Evolutionary conservation across 2,113 vertebrate genomes (phyloP), one percentile per base, ranked within the genome.

Genomic region (Alethe diademata): DNA sequence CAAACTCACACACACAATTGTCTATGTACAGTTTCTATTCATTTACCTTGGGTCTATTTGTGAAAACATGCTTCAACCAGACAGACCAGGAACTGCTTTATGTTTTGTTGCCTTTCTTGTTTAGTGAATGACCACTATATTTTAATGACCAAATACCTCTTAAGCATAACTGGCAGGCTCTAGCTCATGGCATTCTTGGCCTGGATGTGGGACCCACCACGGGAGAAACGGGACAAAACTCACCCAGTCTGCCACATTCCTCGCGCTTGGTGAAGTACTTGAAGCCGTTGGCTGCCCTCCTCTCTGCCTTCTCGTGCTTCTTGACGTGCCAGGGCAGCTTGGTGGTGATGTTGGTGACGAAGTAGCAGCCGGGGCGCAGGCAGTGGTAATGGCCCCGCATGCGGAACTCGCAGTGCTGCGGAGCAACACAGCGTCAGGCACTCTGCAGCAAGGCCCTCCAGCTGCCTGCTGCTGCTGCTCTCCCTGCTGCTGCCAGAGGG

Each of bases 301-400:
- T 98, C 97, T 99, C 99, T 0, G 99, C 99, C 91, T 99, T 99
- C 98, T 99, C 99, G 0, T 99, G 99, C 90, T 99, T 99, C 92
- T 99, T 99, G 90, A 99, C 90, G 31, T 99, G 99, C 99, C 99
- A 99, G 9, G 99, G 99, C 94, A 99, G 98, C 97, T 99, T 99
- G 97, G 99, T 99, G 97, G 99, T 99, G 98, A 99, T 99, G 98
- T 99, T 99, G 78, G 99, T 99, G 96, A 99, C 99, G 2, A 99
- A 99, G 97, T 95, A 99, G 98, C 99, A 99, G 98, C 98, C 98
- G 0, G 98, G 98, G 58, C 99, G 98, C 90, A 99, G 98, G 91
- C 99, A 99, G 98, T 99, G 99, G 97, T 99, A 99, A 97, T 99
- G 99, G 42, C 99, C 99, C 16, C 99, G 98, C 99, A 99, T 99